Conservation (phyloP, 2,797 vertebrate genomes). For the Arnoldichthys spilopterus region DNA sequence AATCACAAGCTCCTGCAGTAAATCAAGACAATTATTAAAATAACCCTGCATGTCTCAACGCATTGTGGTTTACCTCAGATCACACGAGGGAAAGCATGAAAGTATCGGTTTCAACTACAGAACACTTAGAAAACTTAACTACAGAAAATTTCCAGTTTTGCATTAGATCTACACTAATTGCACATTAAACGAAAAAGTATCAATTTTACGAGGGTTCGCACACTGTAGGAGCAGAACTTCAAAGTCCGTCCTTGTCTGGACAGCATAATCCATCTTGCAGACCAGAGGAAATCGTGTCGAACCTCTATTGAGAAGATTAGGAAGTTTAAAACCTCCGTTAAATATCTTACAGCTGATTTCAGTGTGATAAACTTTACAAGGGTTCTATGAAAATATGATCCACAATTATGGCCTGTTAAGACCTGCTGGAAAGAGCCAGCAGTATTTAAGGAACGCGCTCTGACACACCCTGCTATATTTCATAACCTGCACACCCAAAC, state of each 20-base stretch:
- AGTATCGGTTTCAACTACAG: too few relatives aligned
- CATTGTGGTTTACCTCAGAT: not conserved
- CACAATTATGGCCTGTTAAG: constrained; percentile 21
- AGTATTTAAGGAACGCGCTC: constrained; percentile 11
- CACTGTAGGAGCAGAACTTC: not conserved
- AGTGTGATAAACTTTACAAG: not conserved
- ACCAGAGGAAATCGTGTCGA: too few relatives aligned
- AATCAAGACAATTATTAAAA: not conserved
- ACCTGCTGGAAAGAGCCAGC: constrained; percentile 32
- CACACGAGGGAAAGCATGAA: not conserved
- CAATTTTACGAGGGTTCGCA: not conserved
- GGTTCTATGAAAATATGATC: not conserved
- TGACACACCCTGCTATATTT: constrained; percentile 30
- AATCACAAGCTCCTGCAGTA: not conserved
- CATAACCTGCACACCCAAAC: constrained; percentile 34
- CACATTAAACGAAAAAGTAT: not conserved
- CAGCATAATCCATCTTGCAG: not conserved
- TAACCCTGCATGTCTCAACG: constrained; percentile 7
- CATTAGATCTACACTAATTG: not conserved
- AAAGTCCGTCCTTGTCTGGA: not conserved
- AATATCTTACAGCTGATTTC: too few relatives aligned
- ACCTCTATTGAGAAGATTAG: too few relatives aligned
- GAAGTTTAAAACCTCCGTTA: too few relatives aligned
- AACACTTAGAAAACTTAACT: too few relatives aligned
- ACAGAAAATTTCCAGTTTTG: not conserved